Evolutionary conservation across 2,113 vertebrate genomes (phyloP).

Genomic region (Tragelaphus imberbis): DNA sequence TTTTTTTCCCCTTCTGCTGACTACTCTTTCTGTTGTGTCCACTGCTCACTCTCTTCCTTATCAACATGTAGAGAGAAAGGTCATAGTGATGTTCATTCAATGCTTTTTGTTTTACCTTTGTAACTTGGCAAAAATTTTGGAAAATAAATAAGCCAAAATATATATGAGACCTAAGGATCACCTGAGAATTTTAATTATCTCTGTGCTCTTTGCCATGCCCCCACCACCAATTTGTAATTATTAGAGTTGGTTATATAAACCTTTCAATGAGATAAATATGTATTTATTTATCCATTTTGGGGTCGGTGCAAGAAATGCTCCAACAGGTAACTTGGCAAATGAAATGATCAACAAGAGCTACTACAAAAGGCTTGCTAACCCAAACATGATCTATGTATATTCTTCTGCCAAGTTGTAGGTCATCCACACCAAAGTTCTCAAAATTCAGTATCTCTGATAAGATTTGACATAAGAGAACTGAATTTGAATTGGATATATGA

Average conservation of each 20-base stretch:
- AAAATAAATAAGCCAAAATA: neutral
- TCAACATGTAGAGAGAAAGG: neutral
- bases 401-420: neutral
- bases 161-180: neutral
- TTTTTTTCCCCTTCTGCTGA: neutral
- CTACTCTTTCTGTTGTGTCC: neutral
- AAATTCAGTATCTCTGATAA: neutral
- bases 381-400: neutral
- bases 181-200: neutral
- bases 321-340: neutral
- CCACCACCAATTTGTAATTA: neutral
- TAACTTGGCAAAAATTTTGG: neutral
- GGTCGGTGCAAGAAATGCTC: neutral
- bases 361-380: neutral
- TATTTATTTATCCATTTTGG: neutral
- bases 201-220: neutral
- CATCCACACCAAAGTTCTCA: neutral
- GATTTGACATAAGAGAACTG: neutral
- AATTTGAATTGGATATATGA: neutral
- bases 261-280: neutral
- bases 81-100: neutral
- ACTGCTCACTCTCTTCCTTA: neutral
- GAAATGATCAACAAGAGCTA: neutral
- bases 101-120: neutral
- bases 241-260: neutral